These are phyloP conservation scores for Caenorhabditis imperialis DNA, from an alignment of 2,888 invertebrate genomes.

Conservation along the genomic window DNA sequence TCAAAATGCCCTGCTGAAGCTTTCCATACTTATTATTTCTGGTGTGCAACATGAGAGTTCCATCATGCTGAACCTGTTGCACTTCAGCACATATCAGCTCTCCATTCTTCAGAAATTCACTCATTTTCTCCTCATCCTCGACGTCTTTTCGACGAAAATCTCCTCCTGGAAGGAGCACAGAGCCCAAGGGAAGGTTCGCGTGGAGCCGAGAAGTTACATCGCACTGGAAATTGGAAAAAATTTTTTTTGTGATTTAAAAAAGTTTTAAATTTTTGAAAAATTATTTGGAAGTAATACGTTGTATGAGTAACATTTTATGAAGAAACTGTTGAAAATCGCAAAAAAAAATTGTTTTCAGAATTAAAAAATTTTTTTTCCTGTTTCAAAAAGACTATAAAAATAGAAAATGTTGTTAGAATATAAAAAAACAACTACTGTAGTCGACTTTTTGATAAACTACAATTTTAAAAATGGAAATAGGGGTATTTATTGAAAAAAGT, in stretches of 20 bases:
- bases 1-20: conserved; percentile 80
- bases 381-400: too few species aligned
- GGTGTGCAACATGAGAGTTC: conserved; percentile 92
- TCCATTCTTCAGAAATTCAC: conserved; percentile 92
- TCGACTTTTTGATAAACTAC: too few species aligned
- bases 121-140: conserved; percentile 95
- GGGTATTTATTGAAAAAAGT: too few species aligned
- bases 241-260: too few species aligned
- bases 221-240: conserved; percentile 41
- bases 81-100: conserved; percentile 89
- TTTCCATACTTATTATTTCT: conserved; percentile 97
- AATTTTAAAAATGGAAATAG: too few species aligned
- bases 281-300: background rate
- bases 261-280: too few species aligned
- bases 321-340: background rate
- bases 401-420: too few species aligned
- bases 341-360: too few species aligned
- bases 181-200: conserved; percentile 88
- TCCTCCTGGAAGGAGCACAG: conserved; percentile 94
- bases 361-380: too few species aligned
- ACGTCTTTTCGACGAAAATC: conserved; percentile 83
- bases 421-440: too few species aligned
- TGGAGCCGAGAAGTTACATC: conserved; percentile 89
- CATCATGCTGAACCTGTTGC: conserved; percentile 85
- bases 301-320: background rate